A percentile compares a stretch with the other conserved stretches of the same genome.
Conservation (phyloP, 23 tunicate genomes). For the Trididemnum clinides region DNA sequence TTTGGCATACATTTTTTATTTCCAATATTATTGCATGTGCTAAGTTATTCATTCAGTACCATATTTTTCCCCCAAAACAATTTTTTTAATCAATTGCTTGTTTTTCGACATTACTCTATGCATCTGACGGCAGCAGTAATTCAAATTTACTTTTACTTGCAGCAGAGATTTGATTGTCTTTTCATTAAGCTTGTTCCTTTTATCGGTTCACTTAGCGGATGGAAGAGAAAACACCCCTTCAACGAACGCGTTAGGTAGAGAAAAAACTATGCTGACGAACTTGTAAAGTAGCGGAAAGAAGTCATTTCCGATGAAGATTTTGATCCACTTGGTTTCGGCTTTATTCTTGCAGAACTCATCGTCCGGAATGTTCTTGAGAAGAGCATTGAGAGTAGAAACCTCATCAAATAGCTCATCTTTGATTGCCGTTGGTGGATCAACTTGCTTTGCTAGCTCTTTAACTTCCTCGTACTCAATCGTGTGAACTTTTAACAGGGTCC, state of each 20-base stretch:
- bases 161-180: no score
- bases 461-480: conserved; percentile 54
- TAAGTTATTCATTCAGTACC: no score
- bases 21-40: no score
- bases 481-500: conserved; percentile 49
- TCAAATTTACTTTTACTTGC: no score
- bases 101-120: no score
- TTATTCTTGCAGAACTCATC: conserved; percentile 44
- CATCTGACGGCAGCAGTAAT: no score
- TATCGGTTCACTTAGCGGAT: conserved; percentile 19
- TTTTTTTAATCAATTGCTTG: no score
- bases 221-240: conserved; percentile 13
- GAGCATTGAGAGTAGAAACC: conserved; percentile 63
- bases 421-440: conserved; percentile 58
- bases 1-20: no score
- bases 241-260: conserved; percentile 16
- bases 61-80: no score
- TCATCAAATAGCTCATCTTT: conserved; percentile 65
- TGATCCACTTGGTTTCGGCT: conserved; percentile 51
- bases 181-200: conserved; percentile 17
- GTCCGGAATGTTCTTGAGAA: conserved; percentile 55
- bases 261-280: conserved; percentile 56
- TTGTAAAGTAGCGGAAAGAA: conserved; percentile 60
- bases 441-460: conserved; percentile 52
- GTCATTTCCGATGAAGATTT: conserved; percentile 41